Evolutionary conservation across 1,140 invertebrate species (phyloP).

Genomic region (Batillaria attramentaria): DNA sequence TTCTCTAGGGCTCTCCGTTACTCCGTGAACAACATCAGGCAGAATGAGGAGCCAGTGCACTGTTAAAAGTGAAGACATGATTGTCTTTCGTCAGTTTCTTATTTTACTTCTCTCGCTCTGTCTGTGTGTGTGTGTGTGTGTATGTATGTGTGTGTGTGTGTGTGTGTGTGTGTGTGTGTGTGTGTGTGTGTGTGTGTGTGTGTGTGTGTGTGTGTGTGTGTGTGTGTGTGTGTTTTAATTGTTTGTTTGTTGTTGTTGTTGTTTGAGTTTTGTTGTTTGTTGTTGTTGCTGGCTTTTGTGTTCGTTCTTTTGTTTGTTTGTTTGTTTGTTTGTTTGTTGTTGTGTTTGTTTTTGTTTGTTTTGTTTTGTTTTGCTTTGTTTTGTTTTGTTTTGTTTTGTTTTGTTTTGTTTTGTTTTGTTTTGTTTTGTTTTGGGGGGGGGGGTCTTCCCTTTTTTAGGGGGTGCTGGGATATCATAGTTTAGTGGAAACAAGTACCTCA

Average conservation of each 20-base stretch:
- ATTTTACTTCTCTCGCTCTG: not conserved
- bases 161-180: slow-evolving; percentile 17
- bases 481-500: too few relatives aligned
- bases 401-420: too few relatives aligned
- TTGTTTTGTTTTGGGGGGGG: too few relatives aligned
- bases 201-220: slow-evolving; percentile 20
- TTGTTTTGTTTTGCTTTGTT: too few relatives aligned
- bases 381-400: too few relatives aligned
- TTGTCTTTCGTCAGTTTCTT: too few relatives aligned
- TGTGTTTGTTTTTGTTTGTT: not conserved
- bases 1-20: too few relatives aligned
- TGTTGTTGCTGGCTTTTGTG: slow-evolving; percentile 11
- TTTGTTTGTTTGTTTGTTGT: not conserved
- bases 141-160: slow-evolving; percentile 18
- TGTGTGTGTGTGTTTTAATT: slow-evolving; percentile 1
- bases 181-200: slow-evolving; percentile 20
- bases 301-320: not conserved
- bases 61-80: too few relatives aligned
- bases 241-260: not conserved
- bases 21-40: too few relatives aligned
- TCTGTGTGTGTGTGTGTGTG: slow-evolving; percentile 17
- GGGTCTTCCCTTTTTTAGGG: too few relatives aligned
- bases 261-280: slow-evolving; percentile 14
- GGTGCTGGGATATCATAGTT: too few relatives aligned
- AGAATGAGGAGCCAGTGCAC: too few relatives aligned